These are phyloP conservation scores for Ptilodon capucinus DNA, from an alignment of 2,888 invertebrate species.

Conservation along the genomic window DNA sequence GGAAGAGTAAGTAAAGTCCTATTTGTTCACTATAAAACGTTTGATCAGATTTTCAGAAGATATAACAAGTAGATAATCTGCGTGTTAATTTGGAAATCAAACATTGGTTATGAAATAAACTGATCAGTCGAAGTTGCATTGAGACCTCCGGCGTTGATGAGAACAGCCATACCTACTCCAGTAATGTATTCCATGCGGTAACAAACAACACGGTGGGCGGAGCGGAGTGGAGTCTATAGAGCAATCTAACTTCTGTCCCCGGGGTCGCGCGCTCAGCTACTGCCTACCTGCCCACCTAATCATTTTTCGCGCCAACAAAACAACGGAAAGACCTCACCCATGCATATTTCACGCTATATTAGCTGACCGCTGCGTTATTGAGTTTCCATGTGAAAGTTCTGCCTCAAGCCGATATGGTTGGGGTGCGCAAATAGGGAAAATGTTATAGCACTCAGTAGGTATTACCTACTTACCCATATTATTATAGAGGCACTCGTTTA, in stretches of 20 bases:
- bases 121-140: conserved; percentile 23
- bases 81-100: too few species aligned
- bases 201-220: conserved; percentile 61
- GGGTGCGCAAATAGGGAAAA: conserved; percentile 46
- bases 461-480: conserved; percentile 2
- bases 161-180: conserved; percentile 46
- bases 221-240: conserved; percentile 61
- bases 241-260: conserved; percentile 79
- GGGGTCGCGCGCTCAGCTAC: conserved; percentile 54
- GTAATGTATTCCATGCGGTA: conserved; percentile 72
- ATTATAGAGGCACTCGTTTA: conserved; percentile 9
- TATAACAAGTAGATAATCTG: too few species aligned
- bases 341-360: conserved; percentile 76
- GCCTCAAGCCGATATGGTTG: conserved; percentile 51
- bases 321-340: conserved; percentile 63
- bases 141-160: conserved; percentile 34
- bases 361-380: conserved; percentile 67
- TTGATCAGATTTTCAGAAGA: too few species aligned
- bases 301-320: conserved; percentile 58
- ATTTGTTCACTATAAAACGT: too few species aligned
- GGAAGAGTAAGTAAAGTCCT: too few species aligned
- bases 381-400: conserved; percentile 62
- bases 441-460: conserved; percentile 27
- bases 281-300: conserved; percentile 73
- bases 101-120: conserved; percentile 1